Evolutionary conservation across 1,140 invertebrate species (phyloP), one percentile per base, ranked within the genome.

Genomic region (Cyrtorhinus lividipennis): DNA sequence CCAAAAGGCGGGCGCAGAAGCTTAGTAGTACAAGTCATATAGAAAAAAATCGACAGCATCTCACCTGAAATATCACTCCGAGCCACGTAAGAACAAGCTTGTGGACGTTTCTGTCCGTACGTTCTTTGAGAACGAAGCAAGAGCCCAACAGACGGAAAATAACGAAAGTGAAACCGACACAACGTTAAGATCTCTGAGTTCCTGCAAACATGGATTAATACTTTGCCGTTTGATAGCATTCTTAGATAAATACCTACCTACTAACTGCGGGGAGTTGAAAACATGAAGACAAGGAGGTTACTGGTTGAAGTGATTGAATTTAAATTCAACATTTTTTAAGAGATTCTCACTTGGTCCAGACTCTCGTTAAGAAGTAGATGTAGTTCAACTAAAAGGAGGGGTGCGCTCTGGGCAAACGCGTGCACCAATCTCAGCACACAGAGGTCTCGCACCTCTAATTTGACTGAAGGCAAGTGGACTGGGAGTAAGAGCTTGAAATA

Each of bases 71-170:
- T 57, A 91, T 83, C n/a, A 92, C 89, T 1, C 90, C 90, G 8
- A 92, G 78, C 88, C 89, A 92, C 0, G 90, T 91, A 1, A 93
- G 76, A 0, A 92, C 87, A 1, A 92, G 77, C 62, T 86, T 80
- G 71, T 92, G 87, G 0, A 92, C 81, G 72, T 90, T 90, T 67
- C 85, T 65, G 83, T 73, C 1, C 86, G 75, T n/a, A 90, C 83
- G 72, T 91, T 87, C 74, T 92, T 92, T 69, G 86, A 90, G 72
- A 92, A 94, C 61, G 88, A 92, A 18, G 90, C 90, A 20, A 95
- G 76, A 22, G 89, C 86, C 91, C 91, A 94, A 69, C 88, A 91
- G 22, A 92, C 84, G 64, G 84, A 89, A 75, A 92, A 87, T 2
- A 94, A 73, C 1, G 87, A 90, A 5, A 92, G 75, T 0, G 83